Percentiles rank a stretch among this genome's conserved stretches.
These are phyloP conservation scores for Eueides isabella DNA, from an alignment of 1,140 invertebrate genomes.

Conservation along the genomic window DNA sequence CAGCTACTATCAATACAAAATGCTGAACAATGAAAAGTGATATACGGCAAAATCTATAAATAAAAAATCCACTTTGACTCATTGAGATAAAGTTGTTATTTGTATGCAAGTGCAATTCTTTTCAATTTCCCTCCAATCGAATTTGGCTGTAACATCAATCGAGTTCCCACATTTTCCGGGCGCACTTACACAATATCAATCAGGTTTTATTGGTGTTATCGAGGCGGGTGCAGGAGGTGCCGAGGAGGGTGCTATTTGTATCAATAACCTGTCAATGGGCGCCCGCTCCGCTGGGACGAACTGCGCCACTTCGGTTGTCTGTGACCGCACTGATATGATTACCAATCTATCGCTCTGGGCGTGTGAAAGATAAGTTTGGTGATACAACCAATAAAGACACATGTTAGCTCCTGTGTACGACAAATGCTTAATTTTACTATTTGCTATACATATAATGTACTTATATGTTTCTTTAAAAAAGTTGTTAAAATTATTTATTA, in stretches of 20 bases:
- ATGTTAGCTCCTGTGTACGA: neutral
- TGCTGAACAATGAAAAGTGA: slow-evolving; percentile 41
- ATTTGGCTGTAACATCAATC: slow-evolving; percentile 81
- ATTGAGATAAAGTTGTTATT: slow-evolving; percentile 45
- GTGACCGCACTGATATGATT: slow-evolving; percentile 71
- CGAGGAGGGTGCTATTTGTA: slow-evolving; percentile 73
- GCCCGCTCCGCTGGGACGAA: slow-evolving; percentile 60
- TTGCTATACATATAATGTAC: neutral
- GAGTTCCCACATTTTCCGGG: slow-evolving; percentile 81
- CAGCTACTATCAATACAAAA: slow-evolving; percentile 65
- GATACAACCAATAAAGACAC: neutral
- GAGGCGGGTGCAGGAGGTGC: slow-evolving; percentile 54
- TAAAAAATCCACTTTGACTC: slow-evolving; percentile 43
- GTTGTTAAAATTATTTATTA: too few relatives aligned
- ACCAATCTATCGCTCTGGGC: slow-evolving; percentile 58
- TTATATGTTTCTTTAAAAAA: too few relatives aligned
- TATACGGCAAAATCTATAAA: slow-evolving; percentile 32
- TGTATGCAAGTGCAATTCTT: slow-evolving; percentile 53
- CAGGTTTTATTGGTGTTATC: slow-evolving; percentile 82
- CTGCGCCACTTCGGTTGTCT: slow-evolving; percentile 48
- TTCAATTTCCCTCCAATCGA: slow-evolving; percentile 81
- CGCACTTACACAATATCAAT: slow-evolving; percentile 82
- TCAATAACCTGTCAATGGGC: slow-evolving; percentile 81
- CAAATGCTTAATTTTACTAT: neutral
- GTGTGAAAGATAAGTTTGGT: slow-evolving; percentile 52